Conservation (phyloP, 2,888 invertebrate genomes). For the Galerucella calmariensis region DNA sequence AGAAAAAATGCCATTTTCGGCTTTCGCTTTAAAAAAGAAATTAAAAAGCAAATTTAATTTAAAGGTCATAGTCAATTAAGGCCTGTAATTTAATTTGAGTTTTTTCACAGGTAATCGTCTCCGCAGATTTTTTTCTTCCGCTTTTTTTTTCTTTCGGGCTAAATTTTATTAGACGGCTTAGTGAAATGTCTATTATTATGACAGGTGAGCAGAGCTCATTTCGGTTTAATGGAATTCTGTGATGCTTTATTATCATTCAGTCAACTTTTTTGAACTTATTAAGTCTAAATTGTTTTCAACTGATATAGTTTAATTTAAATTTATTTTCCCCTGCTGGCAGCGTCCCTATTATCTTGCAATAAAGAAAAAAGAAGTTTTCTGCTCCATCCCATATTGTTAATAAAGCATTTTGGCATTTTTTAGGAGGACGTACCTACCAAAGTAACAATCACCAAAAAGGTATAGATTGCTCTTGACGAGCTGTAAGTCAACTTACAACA, state of each 20-base stretch:
- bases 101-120: slow-evolving; percentile 42
- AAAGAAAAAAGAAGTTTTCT: not conserved
- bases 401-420: too few relatives aligned
- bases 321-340: not conserved
- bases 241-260: not conserved
- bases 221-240: not conserved
- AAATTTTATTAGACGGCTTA: slow-evolving; percentile 24
- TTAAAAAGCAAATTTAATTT: slow-evolving; percentile 43
- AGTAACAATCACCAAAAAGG: too few relatives aligned
- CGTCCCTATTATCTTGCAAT: not conserved
- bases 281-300: not conserved
- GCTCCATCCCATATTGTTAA: too few relatives aligned
- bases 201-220: slow-evolving; percentile 23
- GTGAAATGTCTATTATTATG: slow-evolving; percentile 19
- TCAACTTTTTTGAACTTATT: not conserved
- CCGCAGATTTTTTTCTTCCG: slow-evolving; percentile 17
- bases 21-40: slow-evolving; percentile 31
- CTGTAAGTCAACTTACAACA: too few relatives aligned
- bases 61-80: slow-evolving; percentile 39
- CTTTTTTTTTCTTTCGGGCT: slow-evolving; percentile 7
- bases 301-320: not conserved
- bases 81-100: slow-evolving; percentile 41
- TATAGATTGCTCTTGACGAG: too few relatives aligned
- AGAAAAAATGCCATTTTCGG: slow-evolving; percentile 35
- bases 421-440: too few relatives aligned